Conservation (phyloP, 2,888 invertebrate genomes). For the Trissolcus brochymenae region DNA sequence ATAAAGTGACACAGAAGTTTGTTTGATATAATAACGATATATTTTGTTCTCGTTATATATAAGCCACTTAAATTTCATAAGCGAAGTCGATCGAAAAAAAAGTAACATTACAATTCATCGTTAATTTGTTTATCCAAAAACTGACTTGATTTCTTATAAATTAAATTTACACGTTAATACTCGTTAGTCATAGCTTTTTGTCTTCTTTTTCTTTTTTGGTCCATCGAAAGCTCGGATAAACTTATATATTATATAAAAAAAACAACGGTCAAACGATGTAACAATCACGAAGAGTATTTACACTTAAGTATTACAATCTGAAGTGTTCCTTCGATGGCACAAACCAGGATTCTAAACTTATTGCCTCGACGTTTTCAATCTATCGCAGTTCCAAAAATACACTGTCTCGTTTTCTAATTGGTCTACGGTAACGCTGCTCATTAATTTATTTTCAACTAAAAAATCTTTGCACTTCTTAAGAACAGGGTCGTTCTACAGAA, state of each 20-base stretch:
- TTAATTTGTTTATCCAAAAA: neutral
- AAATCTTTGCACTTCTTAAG: no score
- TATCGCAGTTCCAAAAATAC: no score
- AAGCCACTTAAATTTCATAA: constrained; percentile 17
- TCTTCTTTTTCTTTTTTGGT: constrained; percentile 6
- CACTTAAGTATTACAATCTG: no score
- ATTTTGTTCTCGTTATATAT: constrained; percentile 27
- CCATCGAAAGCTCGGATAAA: neutral
- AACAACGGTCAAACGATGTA: neutral
- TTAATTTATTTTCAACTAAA: no score
- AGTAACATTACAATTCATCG: neutral
- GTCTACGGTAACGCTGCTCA: no score
- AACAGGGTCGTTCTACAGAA: no score
- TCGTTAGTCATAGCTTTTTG: constrained; percentile 40
- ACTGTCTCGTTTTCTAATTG: no score
- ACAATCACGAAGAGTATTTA: no score
- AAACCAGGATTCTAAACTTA: no score
- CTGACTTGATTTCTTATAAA: neutral
- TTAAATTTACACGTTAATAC: constrained; percentile 28
- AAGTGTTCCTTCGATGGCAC: no score
- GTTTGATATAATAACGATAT: constrained; percentile 43
- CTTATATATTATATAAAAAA: no score
- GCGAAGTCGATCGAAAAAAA: constrained; percentile 2
- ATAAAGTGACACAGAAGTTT: constrained; percentile 18
- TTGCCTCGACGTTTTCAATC: no score